These are phyloP conservation scores for Psilopsiagon aymara DNA, from an alignment of 2,113 vertebrate species.

Conservation along the genomic window DNA sequence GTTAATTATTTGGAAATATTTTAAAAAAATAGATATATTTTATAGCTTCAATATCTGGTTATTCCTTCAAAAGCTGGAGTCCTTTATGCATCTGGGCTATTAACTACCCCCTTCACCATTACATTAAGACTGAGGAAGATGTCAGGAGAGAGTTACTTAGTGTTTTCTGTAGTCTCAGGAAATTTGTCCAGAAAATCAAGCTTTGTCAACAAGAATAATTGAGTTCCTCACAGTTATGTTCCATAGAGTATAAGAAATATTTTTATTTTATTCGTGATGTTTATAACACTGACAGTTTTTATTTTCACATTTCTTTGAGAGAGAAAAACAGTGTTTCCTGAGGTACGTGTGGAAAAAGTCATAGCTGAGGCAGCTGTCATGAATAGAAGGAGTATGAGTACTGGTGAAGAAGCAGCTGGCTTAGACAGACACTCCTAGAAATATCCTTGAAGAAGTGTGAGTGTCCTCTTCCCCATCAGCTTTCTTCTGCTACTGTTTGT, in stretches of 20 bases:
- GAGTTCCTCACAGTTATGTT: neutral
- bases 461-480: neutral
- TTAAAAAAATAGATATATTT: neutral
- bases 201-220: neutral
- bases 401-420: neutral
- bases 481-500: neutral
- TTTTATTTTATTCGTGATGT: neutral
- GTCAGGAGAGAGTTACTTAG: neutral
- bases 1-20: neutral
- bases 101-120: neutral
- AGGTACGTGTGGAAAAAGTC: neutral
- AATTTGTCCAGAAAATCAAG: neutral
- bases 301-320: neutral
- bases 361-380: neutral
- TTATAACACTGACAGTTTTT: neutral
- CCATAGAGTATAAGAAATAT: neutral
- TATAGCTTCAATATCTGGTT: neutral
- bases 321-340: neutral
- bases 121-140: neutral
- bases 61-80: neutral
- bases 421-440: neutral
- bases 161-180: neutral
- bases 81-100: neutral
- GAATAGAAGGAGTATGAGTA: neutral
- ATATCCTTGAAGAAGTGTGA: neutral